phyloP scores from a whole-genome alignment of 2,113 vertebrate species.

The Rhinichthys klamathensis region DNA sequence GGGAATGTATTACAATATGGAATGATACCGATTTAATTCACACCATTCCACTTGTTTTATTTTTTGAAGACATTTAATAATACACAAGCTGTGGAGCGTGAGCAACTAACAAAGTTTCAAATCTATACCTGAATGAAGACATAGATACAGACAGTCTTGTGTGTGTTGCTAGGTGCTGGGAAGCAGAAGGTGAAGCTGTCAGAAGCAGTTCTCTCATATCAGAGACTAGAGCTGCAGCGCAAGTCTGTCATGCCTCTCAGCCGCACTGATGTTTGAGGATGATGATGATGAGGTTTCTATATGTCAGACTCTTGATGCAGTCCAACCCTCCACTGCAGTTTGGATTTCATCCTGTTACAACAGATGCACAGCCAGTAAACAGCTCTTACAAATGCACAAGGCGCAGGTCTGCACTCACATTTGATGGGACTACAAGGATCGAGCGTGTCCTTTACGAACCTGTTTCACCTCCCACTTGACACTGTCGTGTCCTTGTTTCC shows the following conservation, averaged over 20 bases:
- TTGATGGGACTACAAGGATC: neutral
- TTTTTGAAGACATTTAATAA: neutral
- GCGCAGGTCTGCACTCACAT: neutral
- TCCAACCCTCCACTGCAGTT: slow-evolving; percentile 29
- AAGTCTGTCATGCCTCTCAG: slow-evolving; percentile 34
- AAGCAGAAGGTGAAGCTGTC: slow-evolving; percentile 40
- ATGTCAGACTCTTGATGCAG: slow-evolving; percentile 30
- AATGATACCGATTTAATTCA: slow-evolving; percentile 17
- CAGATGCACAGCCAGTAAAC: neutral
- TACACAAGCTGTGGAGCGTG: neutral
- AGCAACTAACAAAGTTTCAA: neutral
- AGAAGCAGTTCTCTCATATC: slow-evolving; percentile 46
- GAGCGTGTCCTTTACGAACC: neutral
- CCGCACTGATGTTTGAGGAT: slow-evolving; percentile 40
- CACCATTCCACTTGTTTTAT: neutral
- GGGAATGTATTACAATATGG: neutral
- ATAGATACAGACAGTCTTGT: slow-evolving; percentile 22
- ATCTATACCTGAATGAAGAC: slow-evolving; percentile 23
- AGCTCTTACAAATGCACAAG: neutral
- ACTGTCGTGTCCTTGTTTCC: neutral
- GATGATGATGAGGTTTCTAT: slow-evolving; percentile 28
- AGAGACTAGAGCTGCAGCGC: slow-evolving; percentile 24
- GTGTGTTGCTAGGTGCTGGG: slow-evolving; percentile 20
- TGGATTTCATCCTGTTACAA: slow-evolving; percentile 42
- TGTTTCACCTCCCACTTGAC: slow-evolving; percentile 9